These are phyloP conservation scores for Bufo bufo DNA, from an alignment of 2,113 vertebrate species.

Conservation along the genomic window DNA sequence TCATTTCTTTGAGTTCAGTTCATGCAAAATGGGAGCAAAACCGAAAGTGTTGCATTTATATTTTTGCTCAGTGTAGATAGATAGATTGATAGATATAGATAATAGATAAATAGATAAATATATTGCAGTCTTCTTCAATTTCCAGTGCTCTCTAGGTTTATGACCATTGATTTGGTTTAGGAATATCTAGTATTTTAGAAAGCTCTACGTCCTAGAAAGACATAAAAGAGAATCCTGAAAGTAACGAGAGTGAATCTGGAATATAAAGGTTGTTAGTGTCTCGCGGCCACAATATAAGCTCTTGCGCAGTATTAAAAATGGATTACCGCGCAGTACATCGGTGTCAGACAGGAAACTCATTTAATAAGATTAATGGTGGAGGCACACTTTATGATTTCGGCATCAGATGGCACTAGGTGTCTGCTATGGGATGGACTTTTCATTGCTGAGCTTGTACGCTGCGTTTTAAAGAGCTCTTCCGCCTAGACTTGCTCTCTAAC, in stretches of 20 bases:
- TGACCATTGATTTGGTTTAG: neutral
- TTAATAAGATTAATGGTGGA: slow-evolving; percentile 19
- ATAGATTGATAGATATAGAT: too few relatives aligned
- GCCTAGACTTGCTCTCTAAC: too few relatives aligned
- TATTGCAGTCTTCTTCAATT: neutral
- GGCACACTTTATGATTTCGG: slow-evolving; percentile 3
- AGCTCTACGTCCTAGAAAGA: neutral
- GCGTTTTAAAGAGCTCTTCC: neutral
- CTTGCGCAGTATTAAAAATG: slow-evolving; percentile 25
- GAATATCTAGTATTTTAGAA: slow-evolving; percentile 17
- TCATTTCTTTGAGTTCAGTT: too few relatives aligned
- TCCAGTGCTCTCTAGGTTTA: neutral
- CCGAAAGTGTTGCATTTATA: too few relatives aligned
- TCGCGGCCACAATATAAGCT: slow-evolving; percentile 13
- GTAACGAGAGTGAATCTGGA: slow-evolving; percentile 12
- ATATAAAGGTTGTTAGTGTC: slow-evolving; percentile 27
- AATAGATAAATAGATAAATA: neutral
- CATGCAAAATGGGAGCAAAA: too few relatives aligned
- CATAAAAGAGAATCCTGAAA: neutral
- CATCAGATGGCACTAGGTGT: neutral
- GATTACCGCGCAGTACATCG: slow-evolving; percentile 35
- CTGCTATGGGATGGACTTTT: neutral
- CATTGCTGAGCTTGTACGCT: neutral
- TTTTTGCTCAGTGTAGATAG: too few relatives aligned
- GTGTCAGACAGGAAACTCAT: slow-evolving; percentile 21